A percentile compares a stretch with the other conserved stretches of the same genome.
phyloP scores from a whole-genome alignment of 2,797 vertebrate genomes.

The Hozukius guyotensis region DNA sequence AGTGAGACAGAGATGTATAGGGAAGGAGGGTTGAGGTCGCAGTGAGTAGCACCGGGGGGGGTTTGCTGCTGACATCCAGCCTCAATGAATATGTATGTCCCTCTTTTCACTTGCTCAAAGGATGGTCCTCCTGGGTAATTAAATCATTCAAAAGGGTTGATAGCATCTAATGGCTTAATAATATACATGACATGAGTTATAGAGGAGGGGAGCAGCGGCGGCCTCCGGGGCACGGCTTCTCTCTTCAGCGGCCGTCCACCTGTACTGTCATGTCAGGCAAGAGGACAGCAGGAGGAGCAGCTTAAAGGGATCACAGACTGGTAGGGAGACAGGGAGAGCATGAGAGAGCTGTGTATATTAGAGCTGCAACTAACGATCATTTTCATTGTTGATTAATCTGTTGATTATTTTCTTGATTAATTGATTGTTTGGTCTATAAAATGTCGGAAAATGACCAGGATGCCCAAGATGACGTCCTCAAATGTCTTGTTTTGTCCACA shows the following conservation, averaged over 20 bases:
- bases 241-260: constrained; percentile 42
- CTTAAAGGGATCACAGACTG: not conserved
- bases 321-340: not conserved
- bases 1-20: constrained; percentile 32
- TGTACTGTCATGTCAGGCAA: constrained; percentile 48
- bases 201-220: constrained; percentile 16
- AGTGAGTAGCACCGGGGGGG: constrained; percentile 20
- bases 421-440: too few relatives aligned
- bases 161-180: constrained; percentile 84
- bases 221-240: constrained; percentile 30
- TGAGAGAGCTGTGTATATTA: not conserved
- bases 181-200: constrained; percentile 75
- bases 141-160: constrained; percentile 74
- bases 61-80: constrained; percentile 45
- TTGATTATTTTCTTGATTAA: too few relatives aligned
- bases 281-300: not conserved
- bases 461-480: rapidly evolving
- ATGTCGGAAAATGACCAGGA: too few relatives aligned
- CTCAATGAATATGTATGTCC: constrained; percentile 77
- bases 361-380: too few relatives aligned
- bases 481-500: too few relatives aligned
- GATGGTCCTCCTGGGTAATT: constrained; percentile 76
- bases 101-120: constrained; percentile 65
- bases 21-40: constrained; percentile 17
- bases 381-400: too few relatives aligned